phyloP scores from a whole-genome alignment of 2,888 invertebrate species.

The Barypeithes pellucidus region DNA sequence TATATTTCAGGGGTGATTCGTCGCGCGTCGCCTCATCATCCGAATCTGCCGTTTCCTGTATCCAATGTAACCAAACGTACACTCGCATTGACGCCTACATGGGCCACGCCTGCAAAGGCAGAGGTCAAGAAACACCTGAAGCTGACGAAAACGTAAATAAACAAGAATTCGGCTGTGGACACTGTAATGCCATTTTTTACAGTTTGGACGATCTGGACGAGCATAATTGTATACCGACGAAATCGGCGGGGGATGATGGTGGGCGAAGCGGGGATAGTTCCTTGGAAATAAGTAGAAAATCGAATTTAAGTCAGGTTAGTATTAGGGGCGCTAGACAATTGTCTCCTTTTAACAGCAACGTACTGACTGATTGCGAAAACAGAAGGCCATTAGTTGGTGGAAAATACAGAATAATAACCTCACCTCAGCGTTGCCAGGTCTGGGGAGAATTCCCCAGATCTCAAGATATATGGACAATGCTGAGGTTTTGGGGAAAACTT shows the following conservation, averaged over 20 bases:
- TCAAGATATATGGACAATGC: too few species aligned
- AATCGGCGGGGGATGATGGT: neutral
- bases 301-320: neutral
- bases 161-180: conserved; percentile 14
- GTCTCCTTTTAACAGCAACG: too few species aligned
- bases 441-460: too few species aligned
- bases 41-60: neutral
- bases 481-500: too few species aligned
- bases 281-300: neutral
- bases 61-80: neutral
- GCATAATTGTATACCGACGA: neutral
- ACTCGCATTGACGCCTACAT: neutral
- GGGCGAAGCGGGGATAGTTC: neutral
- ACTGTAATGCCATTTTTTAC: conserved; percentile 11
- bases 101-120: neutral
- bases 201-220: conserved; percentile 28
- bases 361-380: too few species aligned
- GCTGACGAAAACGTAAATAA: neutral
- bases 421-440: too few species aligned
- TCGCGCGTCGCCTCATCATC: neutral
- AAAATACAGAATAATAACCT: too few species aligned
- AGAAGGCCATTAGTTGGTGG: too few species aligned
- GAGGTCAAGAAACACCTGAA: neutral
- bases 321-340: too few species aligned
- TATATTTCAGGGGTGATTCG: too few species aligned